Percentiles rank a stretch among this genome's conserved stretches.
These are phyloP conservation scores for Eptatretus burgeri DNA, from an alignment of 2,113 vertebrate species.

Conservation along the genomic window DNA sequence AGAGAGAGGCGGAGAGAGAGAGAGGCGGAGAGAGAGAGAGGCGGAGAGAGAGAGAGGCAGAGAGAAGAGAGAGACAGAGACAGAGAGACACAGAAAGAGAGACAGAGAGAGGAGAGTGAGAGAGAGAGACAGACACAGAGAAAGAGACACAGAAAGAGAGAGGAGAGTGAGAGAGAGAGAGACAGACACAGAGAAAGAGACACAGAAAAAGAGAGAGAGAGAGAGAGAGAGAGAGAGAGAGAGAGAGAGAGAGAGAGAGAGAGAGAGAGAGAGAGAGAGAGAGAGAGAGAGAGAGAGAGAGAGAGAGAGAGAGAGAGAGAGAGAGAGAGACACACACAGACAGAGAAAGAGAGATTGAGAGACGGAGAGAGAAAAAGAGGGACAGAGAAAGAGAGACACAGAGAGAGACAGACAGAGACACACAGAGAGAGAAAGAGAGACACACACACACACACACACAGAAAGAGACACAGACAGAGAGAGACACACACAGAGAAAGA, in stretches of 20 bases:
- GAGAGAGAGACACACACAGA: constrained; percentile 1
- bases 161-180: background rate
- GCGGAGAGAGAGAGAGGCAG: background rate
- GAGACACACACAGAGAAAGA: background rate
- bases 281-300: background rate
- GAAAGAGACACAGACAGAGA: background rate
- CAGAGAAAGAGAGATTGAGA: background rate
- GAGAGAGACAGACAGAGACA: background rate
- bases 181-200: background rate
- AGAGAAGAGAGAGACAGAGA: background rate
- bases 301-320: background rate
- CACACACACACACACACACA: background rate
- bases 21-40: background rate
- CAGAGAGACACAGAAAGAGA: background rate
- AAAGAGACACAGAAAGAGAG: background rate
- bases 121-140: background rate
- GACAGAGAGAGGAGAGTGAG: background rate
- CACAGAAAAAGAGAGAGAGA: background rate
- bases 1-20: background rate
- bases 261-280: background rate
- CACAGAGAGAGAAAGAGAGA: background rate
- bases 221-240: background rate
- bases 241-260: background rate
- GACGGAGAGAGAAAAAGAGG: background rate
- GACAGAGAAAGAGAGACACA: background rate